Base-by-base conservation (phyloP, 1,140 invertebrate genomes). In the Acromyrmex charruanus region DNA sequence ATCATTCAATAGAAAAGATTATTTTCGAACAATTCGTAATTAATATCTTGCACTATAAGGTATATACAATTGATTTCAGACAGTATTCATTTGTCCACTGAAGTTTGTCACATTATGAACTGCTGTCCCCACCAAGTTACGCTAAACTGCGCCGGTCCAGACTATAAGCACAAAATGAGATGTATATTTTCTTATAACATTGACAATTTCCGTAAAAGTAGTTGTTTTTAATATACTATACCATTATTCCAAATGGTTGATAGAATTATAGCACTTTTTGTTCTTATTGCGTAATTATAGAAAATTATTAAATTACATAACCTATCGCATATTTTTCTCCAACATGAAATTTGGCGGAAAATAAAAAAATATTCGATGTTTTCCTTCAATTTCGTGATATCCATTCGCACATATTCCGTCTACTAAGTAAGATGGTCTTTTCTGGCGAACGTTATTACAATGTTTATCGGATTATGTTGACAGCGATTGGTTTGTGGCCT, bases 401-500 rank as follows among this genome's bases (percentile, higher is more conserved):
- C 6, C 31, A 1, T 12, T 39, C n/a, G 28, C 31, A 66, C 0
- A 3, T 66, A 6, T 66, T 21, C 9, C 9, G n/a, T 39, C 39
- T n/a, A 0, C 35, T 39, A 44, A 44, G 39, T 10, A 44, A 44
- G 39, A 66, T 39, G 65, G n/a, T 21, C 3, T 66, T 66, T 66
- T n/a, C n/a, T 10, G 31, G 65, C 16, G 49, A 81, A 69, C 79
- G 49, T 1, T 69, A 69, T 10, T 81, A 69, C n/a, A 25, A 59
- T 2, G 10, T 81, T 6, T 9, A 44, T 58, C 49, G 21, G 0
- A 58, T 81, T 2, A 39, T 28, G 28, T 18, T 81, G 9, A 16
- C 79, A 28, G 9, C 9, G 6, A 53, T 81, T 53, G 79, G 79
- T 18, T 28, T 81, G 65, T 81, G 79, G 79, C 79, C 79, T 31